phyloP scores from a whole-genome alignment of 30 jellyfish, hydroid and myxozoan genomes.

The Catostylus mosaicus region DNA sequence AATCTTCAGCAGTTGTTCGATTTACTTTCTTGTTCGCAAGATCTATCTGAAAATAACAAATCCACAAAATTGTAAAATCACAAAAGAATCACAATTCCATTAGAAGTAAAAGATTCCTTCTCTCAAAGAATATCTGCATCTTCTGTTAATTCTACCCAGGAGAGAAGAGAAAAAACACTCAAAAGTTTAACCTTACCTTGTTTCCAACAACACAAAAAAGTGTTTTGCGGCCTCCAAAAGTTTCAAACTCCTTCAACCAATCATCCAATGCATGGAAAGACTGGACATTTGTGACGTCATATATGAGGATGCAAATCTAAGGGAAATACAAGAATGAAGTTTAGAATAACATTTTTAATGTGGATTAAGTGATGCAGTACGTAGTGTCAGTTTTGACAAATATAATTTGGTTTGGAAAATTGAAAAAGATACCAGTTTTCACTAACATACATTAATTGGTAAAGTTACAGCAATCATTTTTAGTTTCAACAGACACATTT shows the following conservation, averaged over 20 bases:
- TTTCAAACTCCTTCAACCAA: constrained; percentile 66
- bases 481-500: no score
- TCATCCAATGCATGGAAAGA: constrained; percentile 58
- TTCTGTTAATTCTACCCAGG: not conserved
- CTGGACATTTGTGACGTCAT: constrained; percentile 54
- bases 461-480: no score
- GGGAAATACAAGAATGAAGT: no score
- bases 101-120: not conserved
- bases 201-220: constrained; percentile 56
- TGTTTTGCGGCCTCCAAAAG: constrained; percentile 61
- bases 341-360: no score
- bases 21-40: constrained; percentile 38
- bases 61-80: no score
- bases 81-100: not conserved
- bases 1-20: constrained; percentile 34
- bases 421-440: no score
- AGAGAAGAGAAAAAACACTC: no score
- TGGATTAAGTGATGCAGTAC: no score
- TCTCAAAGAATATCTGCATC: not conserved
- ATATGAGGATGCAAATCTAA: constrained; percentile 57
- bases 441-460: no score
- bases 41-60: constrained; percentile 24
- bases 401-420: no score
- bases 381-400: no score
- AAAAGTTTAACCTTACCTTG: constrained; percentile 44